phyloP scores from a whole-genome alignment of 2,113 vertebrate genomes.

The Addax nasomaculatus region DNA sequence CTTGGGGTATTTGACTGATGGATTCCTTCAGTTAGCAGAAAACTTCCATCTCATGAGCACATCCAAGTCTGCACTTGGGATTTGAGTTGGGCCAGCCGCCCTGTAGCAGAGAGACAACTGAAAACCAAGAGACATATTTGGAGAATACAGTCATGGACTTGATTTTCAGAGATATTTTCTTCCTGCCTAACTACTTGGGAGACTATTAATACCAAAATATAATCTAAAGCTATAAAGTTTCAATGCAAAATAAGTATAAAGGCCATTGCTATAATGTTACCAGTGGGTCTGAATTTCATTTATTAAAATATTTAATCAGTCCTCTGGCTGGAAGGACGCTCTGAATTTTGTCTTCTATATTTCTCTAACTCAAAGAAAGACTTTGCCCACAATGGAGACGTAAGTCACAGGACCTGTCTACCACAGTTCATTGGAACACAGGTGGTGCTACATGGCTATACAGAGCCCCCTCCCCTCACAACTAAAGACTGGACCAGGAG shows the following conservation, averaged over 20 bases:
- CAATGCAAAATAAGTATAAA: conserved; percentile 43
- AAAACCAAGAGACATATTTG: conserved; percentile 1
- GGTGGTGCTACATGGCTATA: not conserved
- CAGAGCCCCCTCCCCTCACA: not conserved
- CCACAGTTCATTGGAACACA: not conserved
- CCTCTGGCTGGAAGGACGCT: not conserved
- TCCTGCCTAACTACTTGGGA: conserved; percentile 21
- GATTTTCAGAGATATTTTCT: conserved; percentile 18
- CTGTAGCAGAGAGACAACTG: not conserved
- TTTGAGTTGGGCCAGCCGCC: not conserved
- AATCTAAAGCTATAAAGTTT: not conserved
- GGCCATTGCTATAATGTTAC: not conserved
- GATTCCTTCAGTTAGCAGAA: conserved; percentile 41
- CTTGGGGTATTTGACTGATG: conserved; percentile 52
- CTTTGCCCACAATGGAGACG: not conserved
- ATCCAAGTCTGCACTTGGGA: not conserved
- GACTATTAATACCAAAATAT: not conserved
- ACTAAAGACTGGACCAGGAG: not conserved
- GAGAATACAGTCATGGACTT: not conserved
- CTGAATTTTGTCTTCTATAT: not conserved
- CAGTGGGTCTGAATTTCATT: not conserved
- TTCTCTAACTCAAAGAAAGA: not conserved
- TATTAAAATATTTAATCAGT: conserved; percentile 30
- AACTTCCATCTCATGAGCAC: conserved; percentile 30
- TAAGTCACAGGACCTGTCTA: not conserved